Base-by-base conservation (phyloP, 2,888 invertebrate species). In the Orthosia gracilis region DNA sequence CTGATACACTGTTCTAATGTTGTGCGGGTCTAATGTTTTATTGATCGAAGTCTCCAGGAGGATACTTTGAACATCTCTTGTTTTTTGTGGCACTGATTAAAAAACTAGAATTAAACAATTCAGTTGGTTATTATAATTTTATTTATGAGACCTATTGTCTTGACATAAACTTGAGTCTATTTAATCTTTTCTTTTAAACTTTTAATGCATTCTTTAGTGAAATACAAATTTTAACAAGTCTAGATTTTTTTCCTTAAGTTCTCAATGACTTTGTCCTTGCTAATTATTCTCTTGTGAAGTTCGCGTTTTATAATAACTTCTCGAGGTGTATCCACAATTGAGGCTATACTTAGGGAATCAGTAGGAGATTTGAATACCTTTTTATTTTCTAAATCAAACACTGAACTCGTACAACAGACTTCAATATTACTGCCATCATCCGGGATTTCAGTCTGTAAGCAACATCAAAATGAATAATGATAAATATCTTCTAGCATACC, bases 401-500 rank as follows among this genome's bases (percentile, higher is more conserved):
- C 23, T 58, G 58, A 58, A 58, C 31, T 58, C 18, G 26, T 31
- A 58, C 18, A 3, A 40, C 40, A 40, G 0, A 40, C 40, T 40
- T 58, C 58, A 58, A 31, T 58, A 58, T 58, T 2, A 31, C 58
- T 18, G 31, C 58, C 58, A n/a, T 58, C 31, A 31, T 31, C 59
- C 59, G 40, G 40, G 40, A 59, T 59, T 40, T 59, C 40, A 59
- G 40, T 40, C 59, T 59, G 59, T 40, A 59, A 59, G 59, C 40
- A 59, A 59, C 0, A 21, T 59, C 40, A 59, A 59, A 59, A 59
- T n/a, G n/a, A n/a, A n/a, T n/a, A n/a, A n/a, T 59, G 12, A 59
- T 59, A n/a, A 40, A n/a, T 59, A 59, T 40, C 40, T 40, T 9
- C 15, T 15, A 40, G 13, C 40, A 59, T 40, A 13, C 59, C 59